Base-by-base conservation (phyloP, 2,888 invertebrate species). In the Dimorphilus gyrociliatus region DNA sequence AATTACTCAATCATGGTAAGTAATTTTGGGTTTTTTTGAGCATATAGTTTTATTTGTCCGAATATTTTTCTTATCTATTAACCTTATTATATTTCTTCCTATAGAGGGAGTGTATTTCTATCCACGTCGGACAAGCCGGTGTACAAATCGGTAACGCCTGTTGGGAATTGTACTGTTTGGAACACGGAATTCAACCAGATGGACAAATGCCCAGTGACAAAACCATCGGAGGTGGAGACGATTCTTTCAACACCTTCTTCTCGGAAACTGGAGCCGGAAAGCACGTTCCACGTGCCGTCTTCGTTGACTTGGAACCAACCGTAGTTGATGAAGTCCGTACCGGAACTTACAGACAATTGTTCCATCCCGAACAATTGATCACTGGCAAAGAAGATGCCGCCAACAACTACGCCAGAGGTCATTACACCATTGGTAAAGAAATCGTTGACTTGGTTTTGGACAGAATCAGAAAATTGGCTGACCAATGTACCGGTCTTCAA, bases 361-460 rank as follows among this genome's bases (percentile, higher is more conserved):
- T 88, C 74, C 90, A 90, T 66, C 90, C 88, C 39, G 88, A 90
- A 69, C 90, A 90, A 67, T 71, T 88, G 63, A 85, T 88, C 66
- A 85, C 85, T 49, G 86, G 88, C 48, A 90, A 90, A 65, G 88
- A 88, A 68, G 88, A 90, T 60, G 90, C 90, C 27, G 90, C 90
- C 48, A 90, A 92, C 69, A 90, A 90, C 69, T 90, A 90, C 47
- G 90, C 90, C 37, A 76, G 90, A 53, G 90, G 90, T 39, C 90
- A 92, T 68, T 92, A 92, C 73, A 90, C 90, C 45, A 82, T 90
- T 55, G 90, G 86, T 2, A 67, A 69, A 30, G 79, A 81, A 59
- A 72, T 79, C 62, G 67, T 80, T 14, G 76, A 78, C 40, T 45
- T 75, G 2, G 74, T 75, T 2, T 57, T 82, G 45, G 77, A 84